Evolutionary conservation across 1,140 invertebrate species (phyloP), one percentile per base, ranked within the genome.

Genomic region (Macrotrachela quadricornifera): DNA sequence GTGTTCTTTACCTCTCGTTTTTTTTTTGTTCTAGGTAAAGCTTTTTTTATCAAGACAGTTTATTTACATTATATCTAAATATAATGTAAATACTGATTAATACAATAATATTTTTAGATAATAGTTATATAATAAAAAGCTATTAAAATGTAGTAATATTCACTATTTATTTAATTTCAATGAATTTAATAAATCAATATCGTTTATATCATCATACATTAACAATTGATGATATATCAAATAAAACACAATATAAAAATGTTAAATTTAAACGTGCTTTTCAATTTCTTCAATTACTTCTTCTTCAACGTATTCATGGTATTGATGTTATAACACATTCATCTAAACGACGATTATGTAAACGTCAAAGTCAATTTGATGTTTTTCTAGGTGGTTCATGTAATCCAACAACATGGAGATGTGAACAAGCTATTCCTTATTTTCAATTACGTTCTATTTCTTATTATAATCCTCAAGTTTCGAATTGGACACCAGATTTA

Each of bases 381-480:
- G 86, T 95, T 62, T 96, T 96, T 72, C 76, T 95, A 59, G 90
- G 90, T 55, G 90, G 90, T 37, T 92, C 87, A 13, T 95, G 90
- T 71, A 94, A 94, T 75, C 88, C 88, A 18, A 94, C 88, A 38
- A 90, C 85, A 13, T 95, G 90, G 90, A 77, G 90, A 62, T 77
- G 78, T 57, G 85, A 94, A 65, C 78, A 82, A 61, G 88, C 87
- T 49, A 92, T 96, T 67, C 88, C 88, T 57, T 79, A 80, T 60
- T 76, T 95, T 43, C 82, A 90, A 66, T 78, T 80, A 61, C 75
- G 82, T 62, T 82, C 80, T 52, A 90, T 96, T 64, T 83, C 85
- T 45, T 96, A 83, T 66, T 96, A 88, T 65, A 95, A 95, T 77
- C 90, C 90, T 87, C 88, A 94, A 88, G 86, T 91, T 49, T 78